Evolutionary conservation across 2,888 invertebrate genomes (phyloP).

Genomic region (Orchesellides sinensis): DNA sequence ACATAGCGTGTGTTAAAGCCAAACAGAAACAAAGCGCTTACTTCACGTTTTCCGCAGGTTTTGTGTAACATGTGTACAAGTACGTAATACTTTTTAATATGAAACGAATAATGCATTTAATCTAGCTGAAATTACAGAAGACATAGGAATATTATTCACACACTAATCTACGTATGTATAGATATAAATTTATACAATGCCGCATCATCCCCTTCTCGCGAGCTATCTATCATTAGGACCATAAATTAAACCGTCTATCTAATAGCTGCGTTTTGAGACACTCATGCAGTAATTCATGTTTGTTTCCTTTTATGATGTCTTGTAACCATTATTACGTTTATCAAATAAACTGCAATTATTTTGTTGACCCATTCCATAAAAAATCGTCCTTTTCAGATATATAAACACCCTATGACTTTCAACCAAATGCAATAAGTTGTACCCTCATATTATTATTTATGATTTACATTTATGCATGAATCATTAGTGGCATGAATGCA

Average conservation of each 20-base stretch:
- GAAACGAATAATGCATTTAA: not conserved
- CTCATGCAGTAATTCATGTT: constrained; percentile 15
- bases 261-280: not conserved
- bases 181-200: not conserved
- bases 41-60: not conserved
- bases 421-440: too few relatives aligned
- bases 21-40: not conserved
- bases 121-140: too few relatives aligned
- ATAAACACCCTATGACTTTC: too few relatives aligned
- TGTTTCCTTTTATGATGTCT: constrained; percentile 16
- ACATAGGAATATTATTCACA: too few relatives aligned
- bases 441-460: too few relatives aligned
- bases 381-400: too few relatives aligned
- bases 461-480: too few relatives aligned
- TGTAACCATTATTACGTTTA: not conserved
- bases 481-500: too few relatives aligned
- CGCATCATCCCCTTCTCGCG: not conserved
- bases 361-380: not conserved
- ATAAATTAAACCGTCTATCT: constrained; percentile 10
- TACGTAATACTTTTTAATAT: too few relatives aligned
- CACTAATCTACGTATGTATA: not conserved
- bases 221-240: constrained; percentile 5
- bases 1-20: not conserved
- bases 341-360: not conserved
- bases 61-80: not conserved